Evolutionary conservation across 2,797 vertebrate genomes (phyloP).

Genomic region (Parambassis ranga): DNA sequence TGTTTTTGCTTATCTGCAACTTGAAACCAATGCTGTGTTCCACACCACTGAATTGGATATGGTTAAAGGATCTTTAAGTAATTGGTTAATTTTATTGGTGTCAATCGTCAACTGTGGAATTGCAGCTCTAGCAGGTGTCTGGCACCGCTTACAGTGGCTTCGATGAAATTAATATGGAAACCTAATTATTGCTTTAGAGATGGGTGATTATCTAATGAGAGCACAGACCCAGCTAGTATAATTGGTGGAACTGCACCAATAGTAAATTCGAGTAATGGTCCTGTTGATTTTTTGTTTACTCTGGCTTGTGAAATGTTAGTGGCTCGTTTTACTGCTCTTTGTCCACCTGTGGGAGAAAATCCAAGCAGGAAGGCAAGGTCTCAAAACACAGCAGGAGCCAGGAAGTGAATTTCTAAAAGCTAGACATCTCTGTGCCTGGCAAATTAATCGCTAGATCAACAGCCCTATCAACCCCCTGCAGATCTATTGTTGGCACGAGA

Average conservation of each 20-base stretch:
- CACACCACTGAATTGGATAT: background rate
- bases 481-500: constrained; percentile 45
- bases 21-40: background rate
- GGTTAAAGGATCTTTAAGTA: background rate
- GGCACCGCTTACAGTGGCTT: background rate
- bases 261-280: background rate
- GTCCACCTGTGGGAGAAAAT: constrained; percentile 4
- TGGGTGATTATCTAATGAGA: constrained; percentile 8
- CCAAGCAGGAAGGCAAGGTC: background rate
- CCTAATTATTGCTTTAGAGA: constrained; percentile 6
- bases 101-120: background rate
- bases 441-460: constrained; percentile 48
- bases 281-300: background rate
- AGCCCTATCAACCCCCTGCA: constrained; percentile 23
- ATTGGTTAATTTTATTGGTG: constrained; percentile 15
- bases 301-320: background rate
- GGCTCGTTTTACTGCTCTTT: background rate
- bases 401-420: constrained; percentile 8
- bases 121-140: background rate
- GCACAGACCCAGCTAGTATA: background rate
- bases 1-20: constrained; percentile 6
- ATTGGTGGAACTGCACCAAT: background rate
- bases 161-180: background rate
- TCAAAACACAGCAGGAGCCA: background rate
- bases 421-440: constrained; percentile 7